Conservation (phyloP, 1,140 invertebrate genomes). For the Planococcus citri region DNA sequence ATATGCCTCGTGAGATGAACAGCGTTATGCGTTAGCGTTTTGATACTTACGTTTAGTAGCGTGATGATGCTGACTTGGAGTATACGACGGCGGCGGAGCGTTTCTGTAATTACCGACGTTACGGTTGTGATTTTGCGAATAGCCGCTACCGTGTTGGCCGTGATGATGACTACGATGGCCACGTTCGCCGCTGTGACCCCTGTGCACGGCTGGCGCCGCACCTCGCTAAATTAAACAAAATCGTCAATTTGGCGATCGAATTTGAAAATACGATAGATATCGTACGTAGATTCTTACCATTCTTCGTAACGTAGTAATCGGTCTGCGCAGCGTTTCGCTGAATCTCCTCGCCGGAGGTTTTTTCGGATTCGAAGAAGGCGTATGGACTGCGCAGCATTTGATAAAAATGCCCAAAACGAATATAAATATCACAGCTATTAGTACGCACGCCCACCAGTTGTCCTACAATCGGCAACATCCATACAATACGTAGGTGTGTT, state of each 20-base stretch:
- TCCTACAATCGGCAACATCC: slow-evolving; percentile 43
- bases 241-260: slow-evolving; percentile 22
- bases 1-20: no score
- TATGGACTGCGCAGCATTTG: slow-evolving; percentile 98
- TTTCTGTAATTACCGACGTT: neutral
- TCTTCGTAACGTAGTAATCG: slow-evolving; percentile 74
- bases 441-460: slow-evolving; percentile 92
- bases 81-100: neutral
- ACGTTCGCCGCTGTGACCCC: slow-evolving; percentile 12
- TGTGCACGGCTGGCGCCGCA: neutral
- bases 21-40: no score
- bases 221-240: neutral
- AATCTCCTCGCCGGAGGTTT: slow-evolving; percentile 72
- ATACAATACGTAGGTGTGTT: no score
- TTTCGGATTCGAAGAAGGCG: slow-evolving; percentile 93
- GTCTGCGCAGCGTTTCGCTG: slow-evolving; percentile 72
- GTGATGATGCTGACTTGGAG: slow-evolving; percentile 10
- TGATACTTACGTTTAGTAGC: slow-evolving; percentile 27
- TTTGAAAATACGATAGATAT: no score
- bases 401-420: slow-evolving; percentile 98
- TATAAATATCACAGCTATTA: slow-evolving; percentile 81
- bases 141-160: neutral
- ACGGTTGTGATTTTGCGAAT: neutral
- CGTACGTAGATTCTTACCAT: slow-evolving; percentile 45
- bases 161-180: slow-evolving; percentile 18